Conservation (phyloP, 2,797 vertebrate species). For the Champsocephalus esox region DNA sequence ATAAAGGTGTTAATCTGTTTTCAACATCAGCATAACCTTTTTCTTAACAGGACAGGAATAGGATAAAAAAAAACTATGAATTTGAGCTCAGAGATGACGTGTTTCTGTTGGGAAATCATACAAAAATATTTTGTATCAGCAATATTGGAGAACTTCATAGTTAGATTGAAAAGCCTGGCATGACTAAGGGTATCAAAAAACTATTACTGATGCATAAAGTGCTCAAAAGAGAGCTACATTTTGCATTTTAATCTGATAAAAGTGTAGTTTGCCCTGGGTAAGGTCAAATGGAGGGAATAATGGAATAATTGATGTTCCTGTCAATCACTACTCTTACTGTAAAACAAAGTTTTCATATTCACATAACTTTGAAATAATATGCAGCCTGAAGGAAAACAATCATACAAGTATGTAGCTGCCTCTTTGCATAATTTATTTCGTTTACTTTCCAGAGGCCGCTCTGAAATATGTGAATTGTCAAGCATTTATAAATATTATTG, state of each 20-base stretch:
- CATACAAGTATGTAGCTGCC: neutral
- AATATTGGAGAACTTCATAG: neutral
- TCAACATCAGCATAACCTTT: neutral
- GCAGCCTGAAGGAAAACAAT: conserved; percentile 3
- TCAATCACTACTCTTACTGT: neutral
- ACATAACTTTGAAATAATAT: neutral
- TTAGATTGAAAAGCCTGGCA: conserved; percentile 10
- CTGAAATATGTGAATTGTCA: conserved; percentile 59
- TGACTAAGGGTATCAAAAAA: conserved; percentile 30
- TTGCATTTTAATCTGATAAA: conserved; percentile 25
- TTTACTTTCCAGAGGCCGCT: conserved; percentile 41
- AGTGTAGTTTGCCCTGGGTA: neutral
- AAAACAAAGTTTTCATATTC: conserved; percentile 13
- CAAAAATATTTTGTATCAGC: conserved; percentile 24
- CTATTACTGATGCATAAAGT: neutral
- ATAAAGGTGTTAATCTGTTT: neutral
- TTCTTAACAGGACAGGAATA: no score
- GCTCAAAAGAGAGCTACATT: conserved; percentile 17
- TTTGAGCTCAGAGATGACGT: neutral
- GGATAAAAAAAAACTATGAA: neutral
- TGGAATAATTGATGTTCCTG: conserved; percentile 12
- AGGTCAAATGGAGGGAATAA: conserved; percentile 10
- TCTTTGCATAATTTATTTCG: conserved; percentile 4
- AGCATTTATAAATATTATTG: conserved; percentile 52
- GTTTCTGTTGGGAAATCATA: conserved; percentile 25